These are phyloP conservation scores for Noturus placidus DNA, from an alignment of 2,113 vertebrate species.

Conservation along the genomic window DNA sequence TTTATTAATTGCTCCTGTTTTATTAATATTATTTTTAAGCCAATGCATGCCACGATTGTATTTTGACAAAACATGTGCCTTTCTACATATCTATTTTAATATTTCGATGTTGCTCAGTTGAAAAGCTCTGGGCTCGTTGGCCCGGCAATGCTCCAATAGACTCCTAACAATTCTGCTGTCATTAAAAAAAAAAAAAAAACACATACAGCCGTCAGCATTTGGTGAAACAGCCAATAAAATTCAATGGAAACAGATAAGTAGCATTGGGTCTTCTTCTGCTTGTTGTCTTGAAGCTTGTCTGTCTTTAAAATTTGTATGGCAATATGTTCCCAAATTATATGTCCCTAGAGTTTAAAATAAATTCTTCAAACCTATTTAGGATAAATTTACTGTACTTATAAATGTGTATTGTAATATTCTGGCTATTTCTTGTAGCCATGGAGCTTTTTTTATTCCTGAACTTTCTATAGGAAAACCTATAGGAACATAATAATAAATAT, in stretches of 20 bases:
- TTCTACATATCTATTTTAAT: constrained; percentile 71
- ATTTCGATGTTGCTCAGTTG: constrained; percentile 70
- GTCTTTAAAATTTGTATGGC: not conserved
- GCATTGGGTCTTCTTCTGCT: not conserved
- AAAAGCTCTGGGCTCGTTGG: constrained; percentile 37
- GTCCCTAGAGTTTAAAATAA: not conserved
- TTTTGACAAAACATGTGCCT: constrained; percentile 74
- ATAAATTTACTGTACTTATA: not conserved
- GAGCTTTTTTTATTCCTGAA: not conserved
- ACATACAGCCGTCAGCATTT: not conserved
- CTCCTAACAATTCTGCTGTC: constrained; percentile 10
- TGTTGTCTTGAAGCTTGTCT: not conserved
- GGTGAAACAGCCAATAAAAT: constrained; percentile 27
- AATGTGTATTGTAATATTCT: not conserved
- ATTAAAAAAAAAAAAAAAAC: not conserved
- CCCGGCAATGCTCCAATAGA: constrained; percentile 3
- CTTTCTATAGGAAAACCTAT: too few relatives aligned
- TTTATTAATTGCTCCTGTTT: constrained; percentile 24
- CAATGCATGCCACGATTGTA: constrained; percentile 69
- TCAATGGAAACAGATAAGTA: not conserved
- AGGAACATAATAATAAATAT: not conserved
- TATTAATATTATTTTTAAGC: constrained; percentile 40
- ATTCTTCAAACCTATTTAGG: not conserved
- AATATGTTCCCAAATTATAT: not conserved
- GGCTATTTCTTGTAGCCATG: not conserved